Base-by-base conservation (phyloP, 2,888 invertebrate species). In the Seira musarum region DNA sequence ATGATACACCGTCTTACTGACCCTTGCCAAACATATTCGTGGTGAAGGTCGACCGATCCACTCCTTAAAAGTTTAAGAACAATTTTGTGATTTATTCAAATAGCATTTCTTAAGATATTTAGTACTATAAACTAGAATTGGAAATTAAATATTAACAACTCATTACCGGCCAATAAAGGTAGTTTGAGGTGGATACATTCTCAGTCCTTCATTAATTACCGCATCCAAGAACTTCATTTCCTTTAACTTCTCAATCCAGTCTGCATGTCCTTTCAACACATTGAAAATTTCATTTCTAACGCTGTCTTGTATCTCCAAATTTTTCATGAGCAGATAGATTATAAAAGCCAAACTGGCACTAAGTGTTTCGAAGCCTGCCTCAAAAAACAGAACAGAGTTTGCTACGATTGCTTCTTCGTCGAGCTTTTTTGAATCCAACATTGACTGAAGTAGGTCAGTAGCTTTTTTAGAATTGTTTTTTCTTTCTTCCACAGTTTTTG, bases 171-270 rank as follows among this genome's bases (percentile, higher is more conserved):
- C 82, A 65, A 84, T 83, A 60, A 84, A 84, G 17, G 84, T 84
- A 5, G 84, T 84, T 53, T 84, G 84, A 35, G 84, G 82, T 8
- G 84, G 84, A 57, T 69, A 83, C 65, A 84, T 67, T n/a, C 84
- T 22, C 57, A 84, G 64, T 0, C 66, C 63, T 40, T 84, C 84
- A 2, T 75, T 78, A 60, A 84, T 78, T 17, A 76, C 81, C 2
- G 70, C 68, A 25, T 80, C 78, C 73, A 84, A 49, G 17, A 49
- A 66, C 13, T 46, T 76, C 2, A 82, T 66, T 5, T 66, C 25
- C 15, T 25, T 25, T 6, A 80, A 66, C 17, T 69, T n/a, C 13
- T 19, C 21, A 17, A 40, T 22, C 3, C 17, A 22, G 3, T 49
- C 40, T 5, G 66, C 15, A 1, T 60, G 2, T 60, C 60, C 68